Percentiles rank a stretch among this genome's conserved stretches.
Evolutionary conservation across 2,797 vertebrate species (phyloP).

Genomic region (Cossypha dichroa): DNA sequence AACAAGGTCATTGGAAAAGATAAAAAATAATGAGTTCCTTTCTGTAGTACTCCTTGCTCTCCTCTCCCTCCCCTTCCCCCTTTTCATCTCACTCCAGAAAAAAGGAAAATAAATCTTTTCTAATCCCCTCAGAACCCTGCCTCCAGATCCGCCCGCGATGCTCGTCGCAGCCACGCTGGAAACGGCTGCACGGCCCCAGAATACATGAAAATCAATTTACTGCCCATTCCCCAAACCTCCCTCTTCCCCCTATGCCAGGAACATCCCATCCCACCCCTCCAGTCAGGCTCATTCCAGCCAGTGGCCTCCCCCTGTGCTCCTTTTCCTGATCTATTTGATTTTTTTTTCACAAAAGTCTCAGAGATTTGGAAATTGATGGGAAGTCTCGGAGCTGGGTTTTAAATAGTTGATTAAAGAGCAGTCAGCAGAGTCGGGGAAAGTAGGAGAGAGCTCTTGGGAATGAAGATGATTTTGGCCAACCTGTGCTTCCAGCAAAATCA

Average conservation of each 20-base stretch:
- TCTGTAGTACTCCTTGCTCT: not conserved
- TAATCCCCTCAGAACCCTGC: constrained; percentile 59
- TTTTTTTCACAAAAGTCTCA: not conserved
- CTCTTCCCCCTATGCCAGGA: not conserved
- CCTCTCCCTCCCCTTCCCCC: not conserved
- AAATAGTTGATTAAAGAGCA: constrained; percentile 59
- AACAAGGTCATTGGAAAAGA: constrained; percentile 73
- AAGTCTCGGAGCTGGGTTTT: not conserved
- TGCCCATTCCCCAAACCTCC: not conserved
- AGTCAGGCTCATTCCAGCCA: not conserved
- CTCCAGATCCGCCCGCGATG: not conserved
- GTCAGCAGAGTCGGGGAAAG: not conserved
- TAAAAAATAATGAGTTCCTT: constrained; percentile 71
- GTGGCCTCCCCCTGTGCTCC: not conserved
- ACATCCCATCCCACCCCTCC: not conserved
- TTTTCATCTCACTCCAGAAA: constrained; percentile 71
- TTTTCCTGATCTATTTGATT: not conserved
- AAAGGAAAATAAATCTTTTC: constrained; percentile 66
- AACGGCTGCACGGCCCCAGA: not conserved
- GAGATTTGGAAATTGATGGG: constrained; percentile 2
- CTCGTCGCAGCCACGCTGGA: not conserved
- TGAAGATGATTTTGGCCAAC: not conserved
- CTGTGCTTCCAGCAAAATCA: not conserved
- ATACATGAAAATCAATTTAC: not conserved
- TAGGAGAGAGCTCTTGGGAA: not conserved